Evolutionary conservation across 1,140 invertebrate genomes (phyloP).

Genomic region (Pseudomyrmex pallidus): DNA sequence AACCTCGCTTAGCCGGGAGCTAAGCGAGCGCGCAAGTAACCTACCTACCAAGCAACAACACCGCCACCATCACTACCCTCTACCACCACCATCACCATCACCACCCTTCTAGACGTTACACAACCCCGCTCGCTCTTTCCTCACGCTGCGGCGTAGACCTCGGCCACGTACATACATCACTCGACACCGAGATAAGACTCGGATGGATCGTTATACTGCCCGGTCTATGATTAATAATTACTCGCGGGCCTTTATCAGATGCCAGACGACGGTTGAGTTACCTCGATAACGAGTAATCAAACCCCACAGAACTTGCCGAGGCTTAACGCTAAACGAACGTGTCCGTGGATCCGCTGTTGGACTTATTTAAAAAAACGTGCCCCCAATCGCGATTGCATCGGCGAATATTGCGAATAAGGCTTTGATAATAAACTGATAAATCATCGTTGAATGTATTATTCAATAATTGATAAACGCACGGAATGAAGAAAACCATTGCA

Average conservation of each 20-base stretch:
- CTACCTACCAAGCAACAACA: slow-evolving; percentile 70
- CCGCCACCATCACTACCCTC: slow-evolving; percentile 13
- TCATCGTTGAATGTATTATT: slow-evolving; percentile 6
- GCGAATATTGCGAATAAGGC: not conserved
- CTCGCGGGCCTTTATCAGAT: slow-evolving; percentile 83
- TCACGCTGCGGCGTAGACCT: slow-evolving; percentile 55
- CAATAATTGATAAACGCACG: not conserved
- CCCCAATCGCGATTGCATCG: not conserved
- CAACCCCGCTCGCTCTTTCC: slow-evolving; percentile 38
- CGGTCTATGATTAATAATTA: slow-evolving; percentile 85
- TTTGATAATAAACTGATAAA: not conserved
- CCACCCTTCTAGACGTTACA: slow-evolving; percentile 59
- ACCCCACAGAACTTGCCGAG: slow-evolving; percentile 66
- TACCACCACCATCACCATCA: slow-evolving; percentile 11
- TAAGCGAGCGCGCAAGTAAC: slow-evolving; percentile 69
- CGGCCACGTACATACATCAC: slow-evolving; percentile 80
- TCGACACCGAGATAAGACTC: slow-evolving; percentile 84
- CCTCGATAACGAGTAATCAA: slow-evolving; percentile 84
- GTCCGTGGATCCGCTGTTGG: slow-evolving; percentile 15
- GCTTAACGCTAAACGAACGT: slow-evolving; percentile 42
- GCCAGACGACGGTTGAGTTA: slow-evolving; percentile 82
- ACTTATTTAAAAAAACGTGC: slow-evolving; percentile 47
- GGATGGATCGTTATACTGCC: slow-evolving; percentile 83
- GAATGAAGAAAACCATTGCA: not conserved
- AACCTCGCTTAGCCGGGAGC: slow-evolving; percentile 62